Conservation (phyloP, 2,113 vertebrate species). For the Cisticola juncidis region DNA sequence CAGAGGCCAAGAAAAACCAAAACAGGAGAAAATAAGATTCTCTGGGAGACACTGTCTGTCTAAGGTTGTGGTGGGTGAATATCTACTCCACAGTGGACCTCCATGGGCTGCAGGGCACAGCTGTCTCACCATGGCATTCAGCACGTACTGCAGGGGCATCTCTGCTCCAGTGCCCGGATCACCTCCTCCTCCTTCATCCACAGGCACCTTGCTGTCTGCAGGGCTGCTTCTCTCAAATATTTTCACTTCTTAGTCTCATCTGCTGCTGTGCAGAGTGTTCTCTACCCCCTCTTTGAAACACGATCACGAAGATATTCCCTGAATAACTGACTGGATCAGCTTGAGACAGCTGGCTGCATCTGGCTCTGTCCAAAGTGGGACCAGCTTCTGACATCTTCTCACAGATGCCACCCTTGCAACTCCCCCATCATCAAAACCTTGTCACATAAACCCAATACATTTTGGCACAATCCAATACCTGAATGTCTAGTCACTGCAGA, state of each 20-base stretch:
- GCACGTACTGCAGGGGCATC: accelerated
- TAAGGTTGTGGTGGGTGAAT: background rate
- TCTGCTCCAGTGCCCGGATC: accelerated
- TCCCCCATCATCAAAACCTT: background rate
- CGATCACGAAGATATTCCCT: background rate
- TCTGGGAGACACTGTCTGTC: background rate
- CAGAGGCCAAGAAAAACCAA: background rate
- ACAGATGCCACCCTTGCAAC: background rate
- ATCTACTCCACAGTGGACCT: background rate
- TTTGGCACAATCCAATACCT: background rate
- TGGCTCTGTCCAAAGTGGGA: background rate
- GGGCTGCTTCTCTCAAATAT: background rate
- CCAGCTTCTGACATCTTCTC: background rate
- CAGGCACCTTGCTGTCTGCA: background rate
- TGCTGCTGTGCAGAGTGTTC: background rate
- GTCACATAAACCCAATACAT: background rate
- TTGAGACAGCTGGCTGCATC: background rate
- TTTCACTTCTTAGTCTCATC: background rate
- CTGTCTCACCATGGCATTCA: background rate
- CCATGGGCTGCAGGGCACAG: too few species aligned
- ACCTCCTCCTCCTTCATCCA: background rate
- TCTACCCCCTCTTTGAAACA: background rate
- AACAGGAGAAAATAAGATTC: background rate
- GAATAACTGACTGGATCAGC: background rate
- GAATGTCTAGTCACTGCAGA: background rate